Conservation (phyloP, 2,113 vertebrate genomes). For the Gadus macrocephalus region DNA sequence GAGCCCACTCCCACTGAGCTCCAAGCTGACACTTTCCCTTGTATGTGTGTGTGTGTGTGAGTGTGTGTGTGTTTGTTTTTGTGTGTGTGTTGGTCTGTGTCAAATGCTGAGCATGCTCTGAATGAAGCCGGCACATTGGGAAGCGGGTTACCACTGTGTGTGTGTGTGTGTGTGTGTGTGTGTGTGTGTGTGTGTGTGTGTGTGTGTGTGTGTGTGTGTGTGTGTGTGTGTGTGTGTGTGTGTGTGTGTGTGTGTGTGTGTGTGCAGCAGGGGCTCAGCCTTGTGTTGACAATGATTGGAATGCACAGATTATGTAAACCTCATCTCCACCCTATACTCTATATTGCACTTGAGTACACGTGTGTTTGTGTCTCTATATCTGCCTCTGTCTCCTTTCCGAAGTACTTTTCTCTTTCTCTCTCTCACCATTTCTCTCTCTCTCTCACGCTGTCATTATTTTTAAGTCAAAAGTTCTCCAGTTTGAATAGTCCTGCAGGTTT, state of each 20-base stretch:
- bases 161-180: slow-evolving; percentile 17
- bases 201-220: too few species aligned
- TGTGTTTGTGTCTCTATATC: neutral
- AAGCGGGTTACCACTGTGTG: too few species aligned
- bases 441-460: neutral
- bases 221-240: neutral
- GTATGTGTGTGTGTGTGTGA: too few species aligned
- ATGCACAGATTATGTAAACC: neutral
- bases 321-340: neutral
- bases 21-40: neutral
- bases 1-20: slow-evolving; percentile 27
- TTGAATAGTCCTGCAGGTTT: too few species aligned
- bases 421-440: neutral
- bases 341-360: too few species aligned
- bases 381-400: neutral
- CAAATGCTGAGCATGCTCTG: too few species aligned
- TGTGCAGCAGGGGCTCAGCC: too few species aligned
- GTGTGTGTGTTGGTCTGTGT: neutral
- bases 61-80: too few species aligned
- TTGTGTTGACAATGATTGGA: neutral
- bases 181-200: too few species aligned
- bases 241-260: neutral
- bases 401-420: neutral
- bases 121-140: too few species aligned
- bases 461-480: too few species aligned